Base-by-base conservation (phyloP, 1,140 invertebrate genomes). In the Euwallacea similis region DNA sequence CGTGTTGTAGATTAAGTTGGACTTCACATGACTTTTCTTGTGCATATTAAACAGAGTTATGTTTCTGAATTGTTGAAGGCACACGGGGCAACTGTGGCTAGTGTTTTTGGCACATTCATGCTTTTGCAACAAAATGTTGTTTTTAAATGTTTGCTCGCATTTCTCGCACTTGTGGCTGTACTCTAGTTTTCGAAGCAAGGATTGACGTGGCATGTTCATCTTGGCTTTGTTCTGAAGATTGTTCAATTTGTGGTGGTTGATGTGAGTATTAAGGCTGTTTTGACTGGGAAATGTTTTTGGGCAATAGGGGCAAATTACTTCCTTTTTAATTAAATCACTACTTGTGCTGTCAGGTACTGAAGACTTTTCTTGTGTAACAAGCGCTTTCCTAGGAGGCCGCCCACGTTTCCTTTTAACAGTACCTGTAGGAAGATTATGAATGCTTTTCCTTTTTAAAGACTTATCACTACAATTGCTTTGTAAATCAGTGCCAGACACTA, bases 201-300 rank as follows among this genome's bases (percentile, higher is more conserved):
- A 72, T 73, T 76, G 69, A 50, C 44, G 21, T 41, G 63, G 11
- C 15, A 42, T 15, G 33, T 41, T 65, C 54, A 55, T 66, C 64
- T 44, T 65, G 6, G 42, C 44, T 63, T 68, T 74, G 15, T 64
- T 71, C 11, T 71, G 72, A 33, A 76, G 59, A 21, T 56, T 74
- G 61, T 78, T 76, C 41, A 76, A 71, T 42, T 76, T 70, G 67
- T 69, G 78, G 69, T 80, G 79, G 13, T 78, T 73, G 67, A 84
- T 78, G 76, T 89, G 88, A 69, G 83, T 81, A 65, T 87, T 85
- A 33, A 89, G 81, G 76, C 84, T 86, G 72, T 84, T 83, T 74
- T 86, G 83, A 79, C 86, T 86, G 21, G 83, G 78, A 77, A 89
- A 89, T 21, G 77, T 78, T 66, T 85, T 85, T 65, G 83, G 82